Base-by-base conservation (phyloP, 2,113 vertebrate species). In the Paralichthys olivaceus region DNA sequence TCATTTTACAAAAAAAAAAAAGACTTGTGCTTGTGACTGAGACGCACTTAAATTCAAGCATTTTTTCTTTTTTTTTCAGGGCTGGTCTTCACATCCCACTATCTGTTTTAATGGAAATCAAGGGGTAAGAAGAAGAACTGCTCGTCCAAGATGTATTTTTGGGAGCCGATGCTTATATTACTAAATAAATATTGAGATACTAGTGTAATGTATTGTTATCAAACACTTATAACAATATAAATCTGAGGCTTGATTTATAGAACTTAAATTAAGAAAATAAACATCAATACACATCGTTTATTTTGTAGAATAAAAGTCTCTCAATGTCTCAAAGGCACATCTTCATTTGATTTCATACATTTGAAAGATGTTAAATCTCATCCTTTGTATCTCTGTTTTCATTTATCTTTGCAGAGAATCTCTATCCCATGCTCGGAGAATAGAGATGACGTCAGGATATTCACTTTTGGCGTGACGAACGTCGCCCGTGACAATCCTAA, bases 61-160 rank as follows among this genome's bases (percentile, higher is more conserved):
- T 65, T 1, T 69, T 17, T 11, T 5, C 55, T 63, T 2, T 69
- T 12, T 55, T 54, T 69, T 85, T 13, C 77, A 98, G 97, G 93
- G 94, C 79, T 89, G 89, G 62, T 90, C 86, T 0, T 86, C 93
- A 22, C 93, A 91, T 78, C 96, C 96, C 1, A 94, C 95, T 0
- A 96, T 98, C 90, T 94, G 93, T 62, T 98, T 98, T 74, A 95
- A 94, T 89, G 97, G 96, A 84, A 97, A 91, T 84, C 94, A 97
- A 91, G 97, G 97, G 96, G 97, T 98, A 89, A 96, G 96, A 69
- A 19, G 25, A 43, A 14, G 17, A n/a, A 20, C 19, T 49, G 17
- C 15, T 14, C 43, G 14, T 12, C 43, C 43, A 13, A 17, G 15
- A 49, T 49, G 19, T 49, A 40, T 13, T 40, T 29, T 13, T 40